Percentiles rank a stretch among this genome's conserved stretches.
These are phyloP conservation scores for Tetheella fluctuosa DNA, from an alignment of 2,888 invertebrate species.

Conservation along the genomic window DNA sequence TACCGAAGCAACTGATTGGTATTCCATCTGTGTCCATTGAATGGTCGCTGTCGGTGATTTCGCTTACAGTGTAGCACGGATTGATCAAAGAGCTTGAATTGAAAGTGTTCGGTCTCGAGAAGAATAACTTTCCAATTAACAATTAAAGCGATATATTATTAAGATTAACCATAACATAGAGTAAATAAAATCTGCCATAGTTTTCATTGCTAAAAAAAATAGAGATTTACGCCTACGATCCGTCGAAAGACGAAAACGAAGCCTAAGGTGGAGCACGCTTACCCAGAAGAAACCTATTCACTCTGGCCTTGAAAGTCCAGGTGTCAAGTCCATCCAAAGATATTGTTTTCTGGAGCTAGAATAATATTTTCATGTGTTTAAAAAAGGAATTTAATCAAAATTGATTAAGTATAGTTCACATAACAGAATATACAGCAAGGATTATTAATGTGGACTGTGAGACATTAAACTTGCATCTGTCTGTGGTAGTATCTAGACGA, in stretches of 20 bases:
- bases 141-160: no score
- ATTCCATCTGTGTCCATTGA: background rate
- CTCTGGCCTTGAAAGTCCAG: no score
- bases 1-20: background rate
- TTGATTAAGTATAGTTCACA: conserved; percentile 14
- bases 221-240: no score
- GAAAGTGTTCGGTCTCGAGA: background rate
- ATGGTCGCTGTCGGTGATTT: background rate
- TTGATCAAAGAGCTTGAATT: background rate
- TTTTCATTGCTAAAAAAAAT: no score
- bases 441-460: conserved; percentile 33
- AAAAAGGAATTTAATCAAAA: background rate
- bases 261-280: no score
- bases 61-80: background rate
- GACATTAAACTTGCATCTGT: conserved; percentile 78
- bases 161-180: no score
- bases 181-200: no score
- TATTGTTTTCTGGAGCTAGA: no score
- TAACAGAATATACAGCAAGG: conserved; percentile 22
- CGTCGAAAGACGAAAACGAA: no score
- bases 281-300: no score
- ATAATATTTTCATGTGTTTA: no score
- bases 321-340: no score
- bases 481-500: conserved; percentile 67
- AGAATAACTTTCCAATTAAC: background rate